These are phyloP conservation scores for Arizona elegans DNA, from an alignment of 2,113 vertebrate genomes.

Conservation along the genomic window DNA sequence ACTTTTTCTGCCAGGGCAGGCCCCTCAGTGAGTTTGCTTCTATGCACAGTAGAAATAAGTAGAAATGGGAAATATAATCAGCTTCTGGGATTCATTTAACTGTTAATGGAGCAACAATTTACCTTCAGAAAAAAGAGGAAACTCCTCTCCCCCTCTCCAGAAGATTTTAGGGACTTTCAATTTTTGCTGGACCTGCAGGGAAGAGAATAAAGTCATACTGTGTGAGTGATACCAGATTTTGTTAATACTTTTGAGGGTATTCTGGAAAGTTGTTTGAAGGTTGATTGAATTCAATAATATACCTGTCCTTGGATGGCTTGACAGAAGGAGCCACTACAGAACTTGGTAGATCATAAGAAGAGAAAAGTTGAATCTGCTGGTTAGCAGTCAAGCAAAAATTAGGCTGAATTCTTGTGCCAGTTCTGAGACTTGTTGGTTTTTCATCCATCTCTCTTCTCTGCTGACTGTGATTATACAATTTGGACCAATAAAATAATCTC, in stretches of 20 bases:
- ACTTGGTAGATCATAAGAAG: background rate
- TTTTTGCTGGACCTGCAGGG: background rate
- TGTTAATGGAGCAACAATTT: background rate
- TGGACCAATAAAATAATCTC: background rate
- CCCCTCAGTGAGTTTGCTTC: background rate
- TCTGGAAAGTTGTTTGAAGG: background rate
- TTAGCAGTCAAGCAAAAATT: background rate
- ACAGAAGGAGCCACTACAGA: background rate
- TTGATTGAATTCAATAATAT: background rate
- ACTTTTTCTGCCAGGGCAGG: background rate
- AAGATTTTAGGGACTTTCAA: background rate
- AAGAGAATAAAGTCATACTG: background rate
- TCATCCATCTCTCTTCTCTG: background rate
- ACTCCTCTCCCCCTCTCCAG: background rate
- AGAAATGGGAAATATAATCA: background rate
- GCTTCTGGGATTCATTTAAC: background rate
- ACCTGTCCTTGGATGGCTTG: background rate
- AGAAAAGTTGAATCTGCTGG: background rate
- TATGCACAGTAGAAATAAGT: background rate
- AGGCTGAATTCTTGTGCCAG: background rate
- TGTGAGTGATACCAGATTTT: background rate
- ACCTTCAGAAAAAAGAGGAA: background rate
- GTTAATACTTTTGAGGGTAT: background rate
- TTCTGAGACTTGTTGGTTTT: background rate
- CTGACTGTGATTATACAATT: background rate